These are phyloP conservation scores for Lucifuga dentata DNA, from an alignment of 2,113 vertebrate species.

Conservation along the genomic window DNA sequence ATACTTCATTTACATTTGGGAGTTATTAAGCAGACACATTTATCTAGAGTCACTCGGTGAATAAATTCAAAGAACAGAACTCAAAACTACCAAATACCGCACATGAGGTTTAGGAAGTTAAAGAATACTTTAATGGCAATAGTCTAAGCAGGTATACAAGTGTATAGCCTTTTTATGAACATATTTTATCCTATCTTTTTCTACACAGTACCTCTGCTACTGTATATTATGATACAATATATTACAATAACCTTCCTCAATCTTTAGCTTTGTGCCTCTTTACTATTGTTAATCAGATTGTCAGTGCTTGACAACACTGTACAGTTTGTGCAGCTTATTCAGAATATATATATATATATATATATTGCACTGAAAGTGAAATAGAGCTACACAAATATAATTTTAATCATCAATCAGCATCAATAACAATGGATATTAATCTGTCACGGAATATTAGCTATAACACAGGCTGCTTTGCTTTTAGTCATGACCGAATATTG, in stretches of 20 bases:
- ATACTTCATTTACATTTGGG: conserved; percentile 67
- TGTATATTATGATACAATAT: conserved; percentile 26
- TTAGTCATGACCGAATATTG: not conserved
- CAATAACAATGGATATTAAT: conserved; percentile 24
- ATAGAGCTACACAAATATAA: conserved; percentile 29
- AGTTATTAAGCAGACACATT: conserved; percentile 56
- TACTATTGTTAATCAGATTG: conserved; percentile 15
- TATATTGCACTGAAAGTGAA: too few relatives aligned
- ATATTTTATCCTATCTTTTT: conserved; percentile 31
- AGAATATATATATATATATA: too few relatives aligned
- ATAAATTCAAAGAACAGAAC: conserved; percentile 37
- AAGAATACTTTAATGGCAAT: too few relatives aligned
- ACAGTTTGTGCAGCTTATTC: conserved; percentile 25
- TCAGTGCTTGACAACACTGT: conserved; percentile 36
- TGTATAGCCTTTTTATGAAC: conserved; percentile 7
- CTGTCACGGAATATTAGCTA: conserved; percentile 9
- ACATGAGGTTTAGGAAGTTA: too few relatives aligned
- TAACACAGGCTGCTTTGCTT: not conserved
- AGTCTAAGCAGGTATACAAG: conserved; percentile 1
- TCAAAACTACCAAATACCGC: conserved; percentile 32
- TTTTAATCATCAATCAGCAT: not conserved
- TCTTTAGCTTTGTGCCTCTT: conserved; percentile 33
- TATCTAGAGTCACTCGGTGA: conserved; percentile 42
- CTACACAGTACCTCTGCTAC: conserved; percentile 21
- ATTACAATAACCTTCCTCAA: conserved; percentile 49